Evolutionary conservation across 2,113 vertebrate genomes (phyloP).

Genomic region (Phyllopteryx taeniolatus): DNA sequence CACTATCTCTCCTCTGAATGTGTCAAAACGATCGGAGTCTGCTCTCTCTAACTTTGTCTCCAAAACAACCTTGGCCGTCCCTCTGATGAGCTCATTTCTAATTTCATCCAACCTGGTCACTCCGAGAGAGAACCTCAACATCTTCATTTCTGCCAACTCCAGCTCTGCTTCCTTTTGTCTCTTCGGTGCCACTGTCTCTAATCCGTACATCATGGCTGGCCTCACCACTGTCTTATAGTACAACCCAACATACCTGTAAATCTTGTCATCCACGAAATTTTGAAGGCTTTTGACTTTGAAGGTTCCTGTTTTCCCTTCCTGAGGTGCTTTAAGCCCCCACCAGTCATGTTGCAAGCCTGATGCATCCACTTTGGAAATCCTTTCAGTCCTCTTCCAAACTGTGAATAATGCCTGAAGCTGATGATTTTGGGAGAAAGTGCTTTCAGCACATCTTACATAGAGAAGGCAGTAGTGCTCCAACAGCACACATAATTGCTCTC

Average conservation of each 20-base stretch:
- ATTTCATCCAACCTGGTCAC: too few species aligned
- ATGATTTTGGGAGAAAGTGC: slow-evolving; percentile 17
- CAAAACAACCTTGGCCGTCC: too few species aligned
- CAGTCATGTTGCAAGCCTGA: not conserved
- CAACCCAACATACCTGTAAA: slow-evolving; percentile 1
- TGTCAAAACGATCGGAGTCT: too few species aligned
- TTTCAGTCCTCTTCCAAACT: slow-evolving; percentile 15
- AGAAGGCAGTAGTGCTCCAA: not conserved
- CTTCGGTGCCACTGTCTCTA: too few species aligned
- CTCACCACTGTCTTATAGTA: too few species aligned
- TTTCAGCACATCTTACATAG: slow-evolving; percentile 6
- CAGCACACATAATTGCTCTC: not conserved
- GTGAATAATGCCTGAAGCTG: slow-evolving; percentile 19
- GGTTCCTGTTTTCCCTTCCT: slow-evolving; percentile 13
- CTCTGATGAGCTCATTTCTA: too few species aligned
- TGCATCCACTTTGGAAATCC: slow-evolving; percentile 32
- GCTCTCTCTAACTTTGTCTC: too few species aligned
- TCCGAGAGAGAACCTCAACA: too few species aligned
- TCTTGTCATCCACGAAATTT: slow-evolving; percentile 15
- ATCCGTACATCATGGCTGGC: too few species aligned
- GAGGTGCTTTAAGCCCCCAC: slow-evolving; percentile 27
- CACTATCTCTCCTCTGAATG: too few species aligned
- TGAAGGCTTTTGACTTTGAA: slow-evolving; percentile 15
- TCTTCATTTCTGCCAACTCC: too few species aligned
- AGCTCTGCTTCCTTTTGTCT: too few species aligned